Evolutionary conservation across 2,113 vertebrate genomes (phyloP), one percentile per base, ranked within the genome.

Genomic region (Semnornis frantzii): DNA sequence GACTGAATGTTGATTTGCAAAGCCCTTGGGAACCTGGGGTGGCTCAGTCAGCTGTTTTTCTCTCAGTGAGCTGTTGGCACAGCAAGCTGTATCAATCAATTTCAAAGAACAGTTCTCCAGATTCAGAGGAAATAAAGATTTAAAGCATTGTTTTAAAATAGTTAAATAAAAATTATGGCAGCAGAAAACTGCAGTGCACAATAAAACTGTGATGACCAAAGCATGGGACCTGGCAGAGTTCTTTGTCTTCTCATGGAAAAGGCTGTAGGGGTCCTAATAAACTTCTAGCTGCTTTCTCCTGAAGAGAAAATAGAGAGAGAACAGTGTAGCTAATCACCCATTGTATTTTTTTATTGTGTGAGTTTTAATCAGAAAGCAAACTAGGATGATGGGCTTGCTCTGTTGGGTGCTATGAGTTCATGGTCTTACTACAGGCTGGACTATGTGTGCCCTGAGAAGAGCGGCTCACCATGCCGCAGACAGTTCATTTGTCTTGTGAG

Each of bases 401-500:
- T 50, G 24, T 71, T 60, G 78, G 42, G 42, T 71, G 4, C 37
- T 37, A 5, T 71, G 78, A 55, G 78, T 30, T 25, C 5, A 9
- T 6, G 15, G 14, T 88, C 8, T 7, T 30, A 2, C 5, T 57
- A 52, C 54, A 75, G 68, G 31, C n/a, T 18, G 46, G 14, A 34
- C 42, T 13, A 24, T n/a, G 30, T 65, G 19, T 4, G 4, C 15
- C 5, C n/a, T 8, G 18, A 71, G n/a, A 84, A 50, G 52, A 39
- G n/a, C 14, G 23, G 18, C 21, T 89, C 16, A 27, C 11, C 27
- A 23, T 4, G 2, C 55, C 65, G 48, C 37, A 68, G 31, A 17
- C 0, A 0, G 20, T 21, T 77, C 73, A 64, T 20, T 71, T 80
- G 9, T 15, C 27, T 82, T 1, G 0, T 48, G 52, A 76, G 7